Base-by-base conservation (phyloP, 2,888 invertebrate genomes). In the Hofmannophila pseudospretella region DNA sequence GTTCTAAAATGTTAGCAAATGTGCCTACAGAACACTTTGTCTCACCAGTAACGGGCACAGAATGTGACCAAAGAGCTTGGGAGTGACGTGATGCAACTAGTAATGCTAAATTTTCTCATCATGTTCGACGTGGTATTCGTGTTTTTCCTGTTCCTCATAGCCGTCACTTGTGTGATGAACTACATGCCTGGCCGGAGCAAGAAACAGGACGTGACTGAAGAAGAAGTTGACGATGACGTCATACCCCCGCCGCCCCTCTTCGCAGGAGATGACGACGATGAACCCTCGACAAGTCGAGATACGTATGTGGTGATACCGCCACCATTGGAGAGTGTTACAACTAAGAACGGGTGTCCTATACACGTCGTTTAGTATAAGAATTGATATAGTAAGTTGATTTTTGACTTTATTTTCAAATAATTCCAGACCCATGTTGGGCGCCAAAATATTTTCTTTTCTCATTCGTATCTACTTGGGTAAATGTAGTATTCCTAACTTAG, bases 61-160 rank as follows among this genome's bases (percentile, higher is more conserved):
- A 70, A 84, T 85, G 81, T 73, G 74, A 82, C 65, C 63, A 49
- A 56, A 50, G 51, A 37, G 59, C 50, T 56, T 47, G 49, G 42
- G 35, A 54, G 61, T 65, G 64, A 60, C 89, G 89, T 88, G 88
- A 94, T 94, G 94, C 93, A 93, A 90, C 89, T 94, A 74, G 90
- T 94, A 91, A 93, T 93, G 90, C 90, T 94, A 87, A 94, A 94
- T 88, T 94, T 94, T 68, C 90, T 94, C 80, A 91, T 94, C 89
- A 94, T 94, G 93, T 94, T 94, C 89, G 94, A 94, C 88, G 91
- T 94, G 79, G 94, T 94, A 84, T 94, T 94, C 89, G 90, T 94
- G 86, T 94, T 94, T 85, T 94, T 94, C 88, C 88, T 94, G 73
- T 94, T 94, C 86, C 90, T 94, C 74, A 92, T 94, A 66, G 94